These are phyloP conservation scores for Eilema sororculum DNA, from an alignment of 2,888 invertebrate species.

Conservation along the genomic window DNA sequence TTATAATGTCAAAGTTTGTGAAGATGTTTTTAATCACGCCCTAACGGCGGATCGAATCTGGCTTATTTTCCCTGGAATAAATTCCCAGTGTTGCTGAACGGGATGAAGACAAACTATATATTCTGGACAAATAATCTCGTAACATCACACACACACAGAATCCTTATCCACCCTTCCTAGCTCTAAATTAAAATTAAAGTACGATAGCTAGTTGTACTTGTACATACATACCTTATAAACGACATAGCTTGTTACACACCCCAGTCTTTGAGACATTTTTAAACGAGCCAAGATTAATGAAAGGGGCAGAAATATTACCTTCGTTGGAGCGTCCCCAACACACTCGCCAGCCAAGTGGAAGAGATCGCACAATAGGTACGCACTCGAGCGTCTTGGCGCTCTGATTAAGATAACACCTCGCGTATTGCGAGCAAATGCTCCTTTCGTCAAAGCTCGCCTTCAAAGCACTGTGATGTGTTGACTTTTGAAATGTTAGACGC, in stretches of 20 bases:
- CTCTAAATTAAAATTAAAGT: too few relatives aligned
- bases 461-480: constrained; percentile 62
- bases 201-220: background rate
- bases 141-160: too few relatives aligned
- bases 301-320: constrained; percentile 76
- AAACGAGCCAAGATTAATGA: constrained; percentile 57
- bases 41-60: too few relatives aligned
- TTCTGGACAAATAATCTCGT: too few relatives aligned
- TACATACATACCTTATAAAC: background rate
- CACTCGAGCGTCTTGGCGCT: constrained; percentile 65
- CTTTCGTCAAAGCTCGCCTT: constrained; percentile 62
- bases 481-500: constrained; percentile 63
- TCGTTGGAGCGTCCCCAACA: constrained; percentile 48
- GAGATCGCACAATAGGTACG: constrained; percentile 67
- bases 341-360: constrained; percentile 68
- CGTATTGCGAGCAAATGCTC: constrained; percentile 61
- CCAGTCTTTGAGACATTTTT: constrained; percentile 10
- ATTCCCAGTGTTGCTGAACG: too few relatives aligned
- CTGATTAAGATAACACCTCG: constrained; percentile 79
- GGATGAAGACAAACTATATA: too few relatives aligned
- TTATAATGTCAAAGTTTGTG: too few relatives aligned
- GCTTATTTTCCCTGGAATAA: too few relatives aligned
- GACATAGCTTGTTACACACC: background rate
- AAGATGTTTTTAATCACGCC: too few relatives aligned
- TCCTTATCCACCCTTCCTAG: too few relatives aligned